These are phyloP conservation scores for Acanthococcus lagerstroemiae DNA, from an alignment of 2,888 invertebrate species.

Conservation along the genomic window DNA sequence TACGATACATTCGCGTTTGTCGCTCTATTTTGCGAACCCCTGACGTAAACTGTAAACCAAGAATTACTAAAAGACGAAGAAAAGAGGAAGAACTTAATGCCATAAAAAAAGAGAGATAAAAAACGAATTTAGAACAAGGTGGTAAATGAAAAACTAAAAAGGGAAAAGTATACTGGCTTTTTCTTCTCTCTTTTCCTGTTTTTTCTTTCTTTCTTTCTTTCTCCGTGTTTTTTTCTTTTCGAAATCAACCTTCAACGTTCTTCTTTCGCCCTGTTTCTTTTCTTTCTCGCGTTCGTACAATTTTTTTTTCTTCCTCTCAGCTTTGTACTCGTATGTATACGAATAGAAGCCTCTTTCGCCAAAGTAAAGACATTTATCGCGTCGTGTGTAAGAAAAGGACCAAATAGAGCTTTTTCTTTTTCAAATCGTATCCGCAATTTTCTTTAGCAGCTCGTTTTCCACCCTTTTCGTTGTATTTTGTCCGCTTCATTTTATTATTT, in stretches of 20 bases:
- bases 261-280: neutral
- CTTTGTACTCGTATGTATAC: neutral
- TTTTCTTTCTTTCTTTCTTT: too few species aligned
- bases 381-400: neutral
- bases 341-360: neutral
- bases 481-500: too few species aligned
- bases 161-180: too few species aligned
- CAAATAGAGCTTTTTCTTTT: too few species aligned
- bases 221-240: neutral
- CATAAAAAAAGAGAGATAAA: neutral
- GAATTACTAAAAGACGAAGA: neutral
- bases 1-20: neutral
- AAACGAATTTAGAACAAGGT: neutral
- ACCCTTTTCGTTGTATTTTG: too few species aligned
- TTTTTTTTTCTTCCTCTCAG: neutral
- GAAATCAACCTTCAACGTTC: neutral
- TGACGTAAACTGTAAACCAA: neutral
- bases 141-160: neutral
- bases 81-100: neutral
- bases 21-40: neutral
- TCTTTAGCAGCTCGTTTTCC: too few species aligned
- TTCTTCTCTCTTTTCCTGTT: too few species aligned
- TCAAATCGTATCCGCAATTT: too few species aligned
- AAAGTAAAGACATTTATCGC: conserved; percentile 1
- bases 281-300: neutral